Evolutionary conservation across 2,888 invertebrate genomes (phyloP).

Genomic region (Nysson spinosus): DNA sequence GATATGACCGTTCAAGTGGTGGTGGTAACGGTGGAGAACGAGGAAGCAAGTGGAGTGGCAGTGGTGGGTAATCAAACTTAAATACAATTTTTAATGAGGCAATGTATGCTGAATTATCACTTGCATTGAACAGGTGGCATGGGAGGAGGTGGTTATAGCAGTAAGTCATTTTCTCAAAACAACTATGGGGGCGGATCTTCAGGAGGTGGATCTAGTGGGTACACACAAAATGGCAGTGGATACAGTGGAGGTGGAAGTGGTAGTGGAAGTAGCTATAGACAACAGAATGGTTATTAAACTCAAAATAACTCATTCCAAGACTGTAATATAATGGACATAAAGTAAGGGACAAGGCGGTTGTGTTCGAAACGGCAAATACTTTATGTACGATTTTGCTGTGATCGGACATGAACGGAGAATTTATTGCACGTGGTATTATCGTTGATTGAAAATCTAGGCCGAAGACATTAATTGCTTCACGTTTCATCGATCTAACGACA

Average conservation of each 20-base stretch:
- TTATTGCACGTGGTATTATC: constrained; percentile 17
- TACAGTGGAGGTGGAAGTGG: constrained; percentile 62
- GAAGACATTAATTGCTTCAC: constrained; percentile 10
- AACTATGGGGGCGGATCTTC: constrained; percentile 61
- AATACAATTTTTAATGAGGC: background rate
- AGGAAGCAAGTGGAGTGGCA: constrained; percentile 68
- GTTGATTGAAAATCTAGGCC: constrained; percentile 1
- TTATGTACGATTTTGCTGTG: constrained; percentile 27
- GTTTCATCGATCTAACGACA: constrained; percentile 22
- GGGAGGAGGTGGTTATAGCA: constrained; percentile 61
- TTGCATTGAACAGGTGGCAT: constrained; percentile 52
- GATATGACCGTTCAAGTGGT: constrained; percentile 67
- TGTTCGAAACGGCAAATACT: constrained; percentile 21
- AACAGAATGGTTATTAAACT: constrained; percentile 72
- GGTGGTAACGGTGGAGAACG: constrained; percentile 65
- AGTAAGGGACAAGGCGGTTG: constrained; percentile 9
- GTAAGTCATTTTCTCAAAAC: constrained; percentile 68
- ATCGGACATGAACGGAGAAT: constrained; percentile 19
- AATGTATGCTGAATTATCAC: too few relatives aligned
- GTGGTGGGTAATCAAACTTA: constrained; percentile 46
- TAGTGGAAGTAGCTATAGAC: constrained; percentile 61
- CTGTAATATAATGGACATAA: constrained; percentile 50
- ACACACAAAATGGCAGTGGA: constrained; percentile 68
- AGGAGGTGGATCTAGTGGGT: constrained; percentile 53
- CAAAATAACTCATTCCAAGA: constrained; percentile 20